Evolutionary conservation across 2,113 vertebrate species (phyloP), one percentile per base, ranked within the genome.

Genomic region (Grantiella picta): DNA sequence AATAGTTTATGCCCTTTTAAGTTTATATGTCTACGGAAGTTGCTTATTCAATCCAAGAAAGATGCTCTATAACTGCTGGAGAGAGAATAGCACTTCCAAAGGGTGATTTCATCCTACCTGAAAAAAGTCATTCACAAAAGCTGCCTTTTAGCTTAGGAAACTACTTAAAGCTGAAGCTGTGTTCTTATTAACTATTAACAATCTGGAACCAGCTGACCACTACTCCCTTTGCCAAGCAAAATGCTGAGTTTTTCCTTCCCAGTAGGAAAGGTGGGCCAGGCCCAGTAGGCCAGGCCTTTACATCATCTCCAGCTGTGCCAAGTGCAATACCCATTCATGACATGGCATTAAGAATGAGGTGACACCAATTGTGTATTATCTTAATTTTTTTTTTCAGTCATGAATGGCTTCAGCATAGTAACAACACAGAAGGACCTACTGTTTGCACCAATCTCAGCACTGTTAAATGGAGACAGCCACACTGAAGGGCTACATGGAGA

Each of bases 291-390:
- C 45, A 79, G 57, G 61, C 20, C 50, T 77, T 70, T 64, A 66
- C 40, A 70, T 44, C 68, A 85, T 59, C 36, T 92, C 79, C 85
- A 57, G 35, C n/a, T 82, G 56, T 59, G 49, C 31, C 31, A 69
- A 53, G 10, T 1, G 3, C 2, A 2, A 76, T 29, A 28, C 12
- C n/a, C 6, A 2, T 68, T 80, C 47, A 54, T 2, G 1, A 63
- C 1, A 1, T 2, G n/a, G 52, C 44, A 87, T 47, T 76, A 79
- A 63, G 27, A n/a, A 42, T 11, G 21, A 87, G 25, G 25, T 35
- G 61, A 75, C 73, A 79, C 12, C 61, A 44, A 57, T 2, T 52
- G 49, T 23, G 28, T 11, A 31, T 35, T 81, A 63, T 52, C 49
- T 33, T 53, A 56, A 24, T 59, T 85, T 17, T 36, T 87, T 82